Base-by-base conservation (phyloP, 2,113 vertebrate species). In the Pampusana beccarii region DNA sequence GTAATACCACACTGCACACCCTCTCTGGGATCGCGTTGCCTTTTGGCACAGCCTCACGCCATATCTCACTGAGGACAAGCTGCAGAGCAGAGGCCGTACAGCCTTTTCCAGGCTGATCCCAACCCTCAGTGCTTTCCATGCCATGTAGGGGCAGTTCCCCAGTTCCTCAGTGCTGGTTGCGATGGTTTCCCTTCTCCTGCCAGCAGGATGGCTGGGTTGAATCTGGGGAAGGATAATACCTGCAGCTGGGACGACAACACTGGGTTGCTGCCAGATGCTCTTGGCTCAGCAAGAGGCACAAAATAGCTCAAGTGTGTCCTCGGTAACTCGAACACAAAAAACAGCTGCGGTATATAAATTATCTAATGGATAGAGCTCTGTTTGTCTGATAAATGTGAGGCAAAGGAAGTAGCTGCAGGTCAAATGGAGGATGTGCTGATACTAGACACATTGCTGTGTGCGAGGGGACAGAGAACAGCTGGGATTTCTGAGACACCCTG, bases 71-170 rank as follows among this genome's bases (percentile, higher is more conserved):
- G 53, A 84, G 19, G 57, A 74, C 65, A 78, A 86, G 75, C 72
- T 29, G 44, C 72, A 75, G 88, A 65, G 53, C 48, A 74, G 80
- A 93, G 86, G 65, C 90, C 57, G 12, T 33, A 17, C 13, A 66
- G 24, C 67, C 46, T 71, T 72, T 88, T 66, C 72, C 60, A 34
- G 15, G 29, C 51, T 50, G 60, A 70, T 78, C 40, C 65, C 31
- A 66, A 86, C 53, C 80, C 24, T 5, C 61, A 57, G 34, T 18
- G 57, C 65, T 88, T 95, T 96, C 93, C 95, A 95, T 61, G n/a
- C 93, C 95, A 69, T 91, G 42, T 96, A 93, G 50, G 91, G 91
- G 31, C 11, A 46, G 44, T 54, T 92, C 81, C 93, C 88, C 80
- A 33, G 51, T 44, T 54, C n/a, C n/a, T 13, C 3, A 0, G 53